Conservation (phyloP, 2,888 invertebrate species). For the Thymelicus sylvestris region DNA sequence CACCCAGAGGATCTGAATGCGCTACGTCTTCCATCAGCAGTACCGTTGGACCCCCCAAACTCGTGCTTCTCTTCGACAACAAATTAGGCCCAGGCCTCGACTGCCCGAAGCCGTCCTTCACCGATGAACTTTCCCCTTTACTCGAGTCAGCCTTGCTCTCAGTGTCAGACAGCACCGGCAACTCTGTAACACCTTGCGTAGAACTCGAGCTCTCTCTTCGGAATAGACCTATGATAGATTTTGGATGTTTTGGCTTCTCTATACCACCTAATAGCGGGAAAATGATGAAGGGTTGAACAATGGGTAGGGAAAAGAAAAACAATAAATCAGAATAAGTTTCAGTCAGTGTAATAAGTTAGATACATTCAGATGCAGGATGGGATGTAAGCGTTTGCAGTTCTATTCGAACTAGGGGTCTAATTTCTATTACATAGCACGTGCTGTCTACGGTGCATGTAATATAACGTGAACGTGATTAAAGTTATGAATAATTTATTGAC, state of each 20-base stretch:
- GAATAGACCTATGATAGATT: slow-evolving; percentile 95
- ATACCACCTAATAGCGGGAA: slow-evolving; percentile 88
- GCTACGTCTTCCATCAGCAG: slow-evolving; percentile 86
- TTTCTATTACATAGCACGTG: neutral
- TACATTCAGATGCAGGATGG: slow-evolving; percentile 23
- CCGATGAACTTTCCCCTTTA: slow-evolving; percentile 60
- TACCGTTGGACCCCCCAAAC: slow-evolving; percentile 81
- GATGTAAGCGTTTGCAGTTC: slow-evolving; percentile 3
- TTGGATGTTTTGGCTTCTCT: slow-evolving; percentile 93
- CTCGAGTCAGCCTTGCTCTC: slow-evolving; percentile 80
- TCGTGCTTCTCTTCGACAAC: slow-evolving; percentile 75
- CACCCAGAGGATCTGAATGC: slow-evolving; percentile 86
- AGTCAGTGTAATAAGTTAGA: slow-evolving; percentile 30
- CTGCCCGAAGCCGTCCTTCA: slow-evolving; percentile 47
- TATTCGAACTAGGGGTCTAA: slow-evolving; percentile 12
- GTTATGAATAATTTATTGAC: neutral
- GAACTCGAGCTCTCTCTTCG: slow-evolving; percentile 92
- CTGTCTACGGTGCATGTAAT: neutral
- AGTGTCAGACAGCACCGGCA: slow-evolving; percentile 83
- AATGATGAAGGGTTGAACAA: slow-evolving; percentile 53
- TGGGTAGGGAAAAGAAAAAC: slow-evolving; percentile 59
- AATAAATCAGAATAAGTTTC: slow-evolving; percentile 52
- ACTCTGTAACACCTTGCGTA: slow-evolving; percentile 83
- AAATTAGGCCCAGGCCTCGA: slow-evolving; percentile 70
- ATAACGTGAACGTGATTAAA: neutral